Base-by-base conservation (phyloP, 2,888 invertebrate species). In the Hypercompe scribonia region DNA sequence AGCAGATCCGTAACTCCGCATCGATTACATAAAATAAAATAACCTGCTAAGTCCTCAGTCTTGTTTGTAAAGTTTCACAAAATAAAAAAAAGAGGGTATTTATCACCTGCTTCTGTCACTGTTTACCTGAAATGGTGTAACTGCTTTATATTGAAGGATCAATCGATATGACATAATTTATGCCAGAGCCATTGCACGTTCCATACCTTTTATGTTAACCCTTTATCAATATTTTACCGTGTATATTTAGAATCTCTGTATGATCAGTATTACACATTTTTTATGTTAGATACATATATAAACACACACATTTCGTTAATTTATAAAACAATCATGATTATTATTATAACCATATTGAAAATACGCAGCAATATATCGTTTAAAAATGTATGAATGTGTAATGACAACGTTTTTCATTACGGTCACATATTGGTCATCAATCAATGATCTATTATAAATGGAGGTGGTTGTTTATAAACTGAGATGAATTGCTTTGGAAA, bases 401-500 rank as follows among this genome's bases (percentile, higher is more conserved):
- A 15, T 50, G 54, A 34, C 50, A 54, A 68, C 28, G n/a, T 36
- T 68, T 68, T 68, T 36, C 67, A 33, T 34, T 34, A 68, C 70
- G 69, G 34, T 76, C 76, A 65, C 74, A 71, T 73, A 71, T 80
- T 21, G n/a, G 13, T 74, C 66, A 74, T 73, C 65, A 72, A 78
- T 78, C 72, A 67, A 58, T 68, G 67, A 61, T 76, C 71, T 65
- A 65, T 66, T 64, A 61, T 31, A 65, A 75, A 73, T 79, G 76
- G 73, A 73, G 74, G 78, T 70, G 71, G 77, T 79, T 68, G 71
- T 76, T 70, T 69, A 72, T 64, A 71, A 79, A 74, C 79, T 79
- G 72, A 81, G 82, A 83, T 81, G 75, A 79, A 83, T 81, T 73
- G 13, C 13, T 65, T 3, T 61, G 28, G 31, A 18, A 31, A 61